Evolutionary conservation across 2,888 invertebrate genomes (phyloP).

Genomic region (Mesopsocus fuscifrons): DNA sequence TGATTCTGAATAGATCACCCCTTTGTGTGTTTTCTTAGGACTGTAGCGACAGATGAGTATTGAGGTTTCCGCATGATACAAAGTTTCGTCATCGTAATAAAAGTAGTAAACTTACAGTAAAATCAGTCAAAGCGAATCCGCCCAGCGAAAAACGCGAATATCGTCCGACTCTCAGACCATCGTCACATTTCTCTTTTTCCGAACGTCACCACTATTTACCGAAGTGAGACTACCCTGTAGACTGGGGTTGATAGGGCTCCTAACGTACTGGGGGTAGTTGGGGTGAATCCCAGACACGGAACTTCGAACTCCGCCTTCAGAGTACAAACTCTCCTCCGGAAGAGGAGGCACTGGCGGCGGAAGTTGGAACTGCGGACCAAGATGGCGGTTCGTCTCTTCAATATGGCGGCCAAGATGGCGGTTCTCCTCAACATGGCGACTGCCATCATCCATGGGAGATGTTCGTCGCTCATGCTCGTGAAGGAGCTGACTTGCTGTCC

Average conservation of each 20-base stretch:
- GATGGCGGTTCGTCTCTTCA: conserved; percentile 11
- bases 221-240: conserved; percentile 35
- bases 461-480: conserved; percentile 36
- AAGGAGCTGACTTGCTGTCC: conserved; percentile 38
- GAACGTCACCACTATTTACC: conserved; percentile 31
- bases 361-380: conserved; percentile 13
- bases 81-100: no score
- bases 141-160: background rate
- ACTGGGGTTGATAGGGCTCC: conserved; percentile 29
- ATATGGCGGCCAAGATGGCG: conserved; percentile 12
- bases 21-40: no score
- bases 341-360: conserved; percentile 34
- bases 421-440: conserved; percentile 15
- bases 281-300: conserved; percentile 16
- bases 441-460: conserved; percentile 26
- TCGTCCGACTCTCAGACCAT: conserved; percentile 30
- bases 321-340: conserved; percentile 27
- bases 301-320: conserved; percentile 26
- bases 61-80: no score
- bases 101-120: no score
- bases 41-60: no score
- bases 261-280: conserved; percentile 23
- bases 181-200: conserved; percentile 36
- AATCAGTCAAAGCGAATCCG: background rate
- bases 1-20: no score